These are phyloP conservation scores for Plebejus argus DNA, from an alignment of 2,888 invertebrate genomes.

Conservation along the genomic window DNA sequence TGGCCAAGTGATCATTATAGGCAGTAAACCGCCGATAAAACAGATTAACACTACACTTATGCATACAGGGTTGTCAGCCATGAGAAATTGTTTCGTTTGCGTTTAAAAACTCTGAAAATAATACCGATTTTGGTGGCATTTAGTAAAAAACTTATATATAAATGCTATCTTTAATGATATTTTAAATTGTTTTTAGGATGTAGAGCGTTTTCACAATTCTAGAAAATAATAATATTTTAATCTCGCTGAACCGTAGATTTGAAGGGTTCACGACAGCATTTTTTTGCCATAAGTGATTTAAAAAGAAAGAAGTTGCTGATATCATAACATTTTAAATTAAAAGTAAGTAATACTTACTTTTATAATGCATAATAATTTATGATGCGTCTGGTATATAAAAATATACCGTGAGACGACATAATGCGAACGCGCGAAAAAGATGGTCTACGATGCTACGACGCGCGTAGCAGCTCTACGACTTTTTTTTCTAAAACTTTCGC, in stretches of 20 bases:
- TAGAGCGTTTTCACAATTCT: too few relatives aligned
- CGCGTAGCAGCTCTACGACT: conserved; percentile 60
- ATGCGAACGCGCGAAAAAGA: neutral
- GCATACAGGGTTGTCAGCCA: conserved; percentile 60
- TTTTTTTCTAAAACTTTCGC: neutral
- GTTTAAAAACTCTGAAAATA: neutral
- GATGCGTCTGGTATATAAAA: too few relatives aligned
- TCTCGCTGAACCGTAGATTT: too few relatives aligned
- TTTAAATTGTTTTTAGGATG: too few relatives aligned
- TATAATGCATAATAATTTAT: neutral
- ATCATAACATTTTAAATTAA: too few relatives aligned
- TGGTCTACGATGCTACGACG: conserved; percentile 58
- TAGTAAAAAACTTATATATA: neutral
- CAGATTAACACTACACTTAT: conserved; percentile 72
- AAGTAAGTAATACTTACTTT: too few relatives aligned
- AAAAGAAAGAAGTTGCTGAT: neutral
- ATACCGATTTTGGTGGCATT: neutral
- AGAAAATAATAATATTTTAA: too few relatives aligned
- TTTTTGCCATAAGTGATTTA: neutral
- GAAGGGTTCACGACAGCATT: too few relatives aligned
- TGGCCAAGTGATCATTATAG: conserved; percentile 66
- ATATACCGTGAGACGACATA: neutral
- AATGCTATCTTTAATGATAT: too few relatives aligned
- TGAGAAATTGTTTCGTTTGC: neutral
- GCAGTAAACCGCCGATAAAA: conserved; percentile 77